phyloP scores from a whole-genome alignment of 2,797 vertebrate species.

The Molossus alvarezi region DNA sequence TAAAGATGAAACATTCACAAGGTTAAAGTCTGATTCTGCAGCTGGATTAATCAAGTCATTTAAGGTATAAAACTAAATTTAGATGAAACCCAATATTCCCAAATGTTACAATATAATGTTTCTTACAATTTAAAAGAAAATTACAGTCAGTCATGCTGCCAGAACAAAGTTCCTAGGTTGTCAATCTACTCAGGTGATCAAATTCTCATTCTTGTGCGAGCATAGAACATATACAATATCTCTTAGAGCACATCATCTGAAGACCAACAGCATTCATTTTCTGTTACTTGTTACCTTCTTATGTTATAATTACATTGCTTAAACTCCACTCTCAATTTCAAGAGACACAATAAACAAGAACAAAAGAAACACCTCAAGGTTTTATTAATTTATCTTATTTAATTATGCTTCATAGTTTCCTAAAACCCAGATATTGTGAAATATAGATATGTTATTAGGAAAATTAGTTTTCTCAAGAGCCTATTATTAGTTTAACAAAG shows the following conservation, averaged over 20 bases:
- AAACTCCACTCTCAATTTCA: neutral
- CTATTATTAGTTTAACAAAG: constrained; percentile 36
- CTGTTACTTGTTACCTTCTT: neutral
- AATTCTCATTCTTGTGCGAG: neutral
- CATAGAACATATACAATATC: neutral
- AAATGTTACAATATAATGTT: neutral
- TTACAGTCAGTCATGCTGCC: neutral
- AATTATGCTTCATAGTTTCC: constrained; percentile 28
- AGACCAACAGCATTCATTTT: neutral
- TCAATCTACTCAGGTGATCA: neutral
- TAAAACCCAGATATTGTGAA: neutral
- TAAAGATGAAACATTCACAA: neutral
- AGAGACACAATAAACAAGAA: constrained; percentile 12
- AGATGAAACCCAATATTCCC: neutral
- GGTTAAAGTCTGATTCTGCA: neutral
- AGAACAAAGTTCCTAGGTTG: neutral
- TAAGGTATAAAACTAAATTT: neutral
- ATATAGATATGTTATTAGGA: neutral
- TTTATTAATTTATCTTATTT: constrained; percentile 53
- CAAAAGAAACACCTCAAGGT: neutral
- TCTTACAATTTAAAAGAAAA: neutral
- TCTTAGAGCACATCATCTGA: neutral
- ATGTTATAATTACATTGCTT: neutral
- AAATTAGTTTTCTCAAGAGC: neutral
- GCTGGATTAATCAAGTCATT: neutral